Evolutionary conservation across 2,888 invertebrate genomes (phyloP), one percentile per base, ranked within the genome.

Genomic region (Eustalomyia histrio): DNA sequence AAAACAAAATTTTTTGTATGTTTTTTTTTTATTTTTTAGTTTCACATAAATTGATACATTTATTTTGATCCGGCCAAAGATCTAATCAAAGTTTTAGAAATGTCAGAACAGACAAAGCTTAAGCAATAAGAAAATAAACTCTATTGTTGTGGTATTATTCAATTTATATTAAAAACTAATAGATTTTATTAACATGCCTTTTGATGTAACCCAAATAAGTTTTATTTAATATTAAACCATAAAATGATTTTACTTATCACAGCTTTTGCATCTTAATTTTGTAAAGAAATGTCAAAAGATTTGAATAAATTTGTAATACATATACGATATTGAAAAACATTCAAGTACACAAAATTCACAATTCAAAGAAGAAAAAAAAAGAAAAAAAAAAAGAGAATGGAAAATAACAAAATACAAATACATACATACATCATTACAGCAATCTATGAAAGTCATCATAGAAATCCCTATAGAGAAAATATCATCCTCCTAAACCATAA

Each of bases 291-390:
- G n/a, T 60, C 35, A 43, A 43, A 61, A 24, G n/a, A 61, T 61
- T 61, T 61, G 24, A 33, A 61, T 61, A 61, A 39, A 61, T 21
- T 61, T 43, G 7, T n/a, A 12, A 43, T 39, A 60, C 6, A 39
- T 7, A 58, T 10, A 29, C 29, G 35, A 61, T 43, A 24, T 61
- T 61, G 21, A 47, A 57, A 21, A 29, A 39, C 12, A 16, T 68
- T 57, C 29, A 68, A 68, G 24, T 24, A 67, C 43, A 21, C 1
- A 39, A 14, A n/a, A 47, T 39, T 9, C 1, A 10, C 43, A n/a
- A 47, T n/a, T 10, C 8, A 35, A 35, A 35, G 1, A 35, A 10
- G n/a, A n/a, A n/a, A n/a, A n/a, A n/a, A n/a, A n/a, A n/a, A n/a
- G 12, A 39, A 39, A 39, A 39, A 12, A 39, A 39, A 39, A 12